These are phyloP conservation scores for Platypus cylindrus DNA, from an alignment of 2,888 invertebrate genomes.

Conservation along the genomic window DNA sequence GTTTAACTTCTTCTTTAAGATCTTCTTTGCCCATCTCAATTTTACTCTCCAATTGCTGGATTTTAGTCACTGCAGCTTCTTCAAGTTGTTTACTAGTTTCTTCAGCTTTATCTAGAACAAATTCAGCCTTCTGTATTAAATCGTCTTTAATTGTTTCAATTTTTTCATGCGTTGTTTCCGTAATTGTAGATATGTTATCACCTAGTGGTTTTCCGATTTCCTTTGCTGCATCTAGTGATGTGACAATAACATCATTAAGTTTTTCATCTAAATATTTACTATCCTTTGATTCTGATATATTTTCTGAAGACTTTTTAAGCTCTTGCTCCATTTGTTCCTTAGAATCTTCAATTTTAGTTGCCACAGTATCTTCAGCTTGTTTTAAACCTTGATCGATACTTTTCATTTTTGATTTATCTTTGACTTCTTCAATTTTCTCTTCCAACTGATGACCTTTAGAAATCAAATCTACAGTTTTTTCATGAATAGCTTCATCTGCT, in stretches of 20 bases:
- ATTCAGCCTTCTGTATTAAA: constrained; percentile 2
- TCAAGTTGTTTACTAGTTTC: constrained; percentile 10
- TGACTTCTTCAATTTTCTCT: background rate
- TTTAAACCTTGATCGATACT: no score
- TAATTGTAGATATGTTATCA: no score
- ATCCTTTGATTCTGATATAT: background rate
- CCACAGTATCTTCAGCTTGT: background rate
- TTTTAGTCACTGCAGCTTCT: constrained; percentile 3
- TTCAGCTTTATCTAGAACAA: constrained; percentile 6
- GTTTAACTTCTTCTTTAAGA: constrained; percentile 3
- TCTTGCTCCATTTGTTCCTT: background rate
- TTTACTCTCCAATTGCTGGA: no score
- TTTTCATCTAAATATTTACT: background rate
- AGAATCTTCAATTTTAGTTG: background rate
- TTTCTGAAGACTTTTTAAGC: background rate
- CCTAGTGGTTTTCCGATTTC: no score
- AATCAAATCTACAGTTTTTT: no score
- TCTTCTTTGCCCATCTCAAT: no score
- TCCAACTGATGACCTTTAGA: no score
- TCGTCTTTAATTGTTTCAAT: constrained; percentile 5
- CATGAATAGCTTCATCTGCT: no score
- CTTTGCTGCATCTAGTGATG: background rate
- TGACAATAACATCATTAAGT: background rate
- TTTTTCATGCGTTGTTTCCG: constrained; percentile 1
- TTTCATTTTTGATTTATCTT: background rate